phyloP scores from a whole-genome alignment of 2,797 vertebrate species.

The Cyprinella venusta region DNA sequence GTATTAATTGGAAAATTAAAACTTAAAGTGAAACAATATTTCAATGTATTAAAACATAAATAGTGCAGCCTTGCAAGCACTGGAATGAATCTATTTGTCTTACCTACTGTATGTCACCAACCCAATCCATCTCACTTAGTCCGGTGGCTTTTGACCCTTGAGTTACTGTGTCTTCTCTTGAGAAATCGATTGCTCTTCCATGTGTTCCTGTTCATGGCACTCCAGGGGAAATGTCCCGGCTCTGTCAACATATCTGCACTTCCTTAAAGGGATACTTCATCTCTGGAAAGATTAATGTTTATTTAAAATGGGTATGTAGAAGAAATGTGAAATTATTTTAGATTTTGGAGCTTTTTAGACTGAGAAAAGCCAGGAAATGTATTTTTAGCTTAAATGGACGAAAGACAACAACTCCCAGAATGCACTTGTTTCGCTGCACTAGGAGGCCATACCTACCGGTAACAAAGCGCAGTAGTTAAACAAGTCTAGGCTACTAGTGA shows the following conservation, averaged over 20 bases:
- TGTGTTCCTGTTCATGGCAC: not conserved
- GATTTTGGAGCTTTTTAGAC: too few relatives aligned
- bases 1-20: not conserved
- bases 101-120: not conserved
- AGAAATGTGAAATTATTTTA: too few relatives aligned
- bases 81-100: slow-evolving; percentile 21
- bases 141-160: slow-evolving; percentile 15
- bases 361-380: too few relatives aligned
- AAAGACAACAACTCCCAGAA: too few relatives aligned
- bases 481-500: too few relatives aligned
- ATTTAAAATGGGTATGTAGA: too few relatives aligned
- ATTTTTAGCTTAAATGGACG: too few relatives aligned
- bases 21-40: not conserved
- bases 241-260: not conserved
- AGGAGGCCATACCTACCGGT: too few relatives aligned
- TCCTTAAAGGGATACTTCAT: not conserved
- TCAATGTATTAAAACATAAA: not conserved
- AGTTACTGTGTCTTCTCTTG: not conserved
- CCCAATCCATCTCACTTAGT: not conserved
- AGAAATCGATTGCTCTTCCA: not conserved
- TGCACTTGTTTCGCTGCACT: too few relatives aligned
- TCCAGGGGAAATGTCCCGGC: not conserved
- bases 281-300: too few relatives aligned
- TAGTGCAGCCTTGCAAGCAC: not conserved
- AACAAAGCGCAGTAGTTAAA: too few relatives aligned